These are phyloP conservation scores for Caiman crocodilus DNA, from an alignment of 2,797 vertebrate species.

Conservation along the genomic window DNA sequence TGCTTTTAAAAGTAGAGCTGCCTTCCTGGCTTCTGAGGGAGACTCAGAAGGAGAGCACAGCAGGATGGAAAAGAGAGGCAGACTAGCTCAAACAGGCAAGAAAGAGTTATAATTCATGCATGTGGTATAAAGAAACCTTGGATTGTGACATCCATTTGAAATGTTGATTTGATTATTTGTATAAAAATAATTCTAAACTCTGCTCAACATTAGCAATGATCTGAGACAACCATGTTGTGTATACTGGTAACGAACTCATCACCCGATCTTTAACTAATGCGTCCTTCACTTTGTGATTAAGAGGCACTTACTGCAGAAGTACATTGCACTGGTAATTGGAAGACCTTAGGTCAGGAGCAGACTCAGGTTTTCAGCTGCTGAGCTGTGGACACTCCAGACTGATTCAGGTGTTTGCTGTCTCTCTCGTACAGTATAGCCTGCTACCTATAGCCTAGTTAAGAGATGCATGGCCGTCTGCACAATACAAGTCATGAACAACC, in stretches of 20 bases:
- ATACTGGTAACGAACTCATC: neutral
- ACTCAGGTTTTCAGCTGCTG: neutral
- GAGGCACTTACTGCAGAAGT: neutral
- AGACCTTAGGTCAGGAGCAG: neutral
- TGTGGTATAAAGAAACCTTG: slow-evolving; percentile 4
- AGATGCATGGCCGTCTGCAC: neutral
- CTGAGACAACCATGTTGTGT: neutral
- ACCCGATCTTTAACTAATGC: neutral
- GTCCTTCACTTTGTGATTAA: neutral
- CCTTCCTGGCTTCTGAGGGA: slow-evolving; percentile 51
- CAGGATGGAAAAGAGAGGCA: neutral
- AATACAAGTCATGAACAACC: neutral
- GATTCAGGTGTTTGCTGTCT: neutral
- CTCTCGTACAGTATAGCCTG: neutral
- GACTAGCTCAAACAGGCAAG: neutral
- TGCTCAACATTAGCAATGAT: neutral
- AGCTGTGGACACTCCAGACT: no score
- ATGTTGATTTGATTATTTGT: slow-evolving; percentile 12
- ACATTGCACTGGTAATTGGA: no score
- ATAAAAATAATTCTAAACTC: neutral
- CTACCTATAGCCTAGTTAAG: neutral
- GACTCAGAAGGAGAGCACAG: neutral
- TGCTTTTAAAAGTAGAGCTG: slow-evolving; percentile 13
- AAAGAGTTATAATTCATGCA: neutral
- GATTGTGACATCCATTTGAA: slow-evolving; percentile 28